Evolutionary conservation across 2,888 invertebrate species (phyloP).

Genomic region (Stenichneumon culpator): DNA sequence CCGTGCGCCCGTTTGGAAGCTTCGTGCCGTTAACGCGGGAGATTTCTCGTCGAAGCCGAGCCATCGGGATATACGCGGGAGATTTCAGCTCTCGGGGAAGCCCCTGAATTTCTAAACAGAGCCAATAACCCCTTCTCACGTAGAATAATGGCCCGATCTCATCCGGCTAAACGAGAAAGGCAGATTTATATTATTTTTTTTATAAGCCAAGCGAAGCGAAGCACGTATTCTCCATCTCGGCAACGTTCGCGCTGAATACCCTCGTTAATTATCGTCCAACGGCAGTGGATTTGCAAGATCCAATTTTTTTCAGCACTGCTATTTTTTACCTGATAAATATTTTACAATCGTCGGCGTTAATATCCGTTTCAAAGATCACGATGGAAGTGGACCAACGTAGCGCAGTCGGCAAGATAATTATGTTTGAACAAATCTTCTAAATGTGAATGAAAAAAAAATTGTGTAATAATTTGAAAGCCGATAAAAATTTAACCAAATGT

Average conservation of each 20-base stretch:
- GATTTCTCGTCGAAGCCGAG: constrained; percentile 8
- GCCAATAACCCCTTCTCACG: neutral
- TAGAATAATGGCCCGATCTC: constrained; percentile 10
- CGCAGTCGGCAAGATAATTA: too few species aligned
- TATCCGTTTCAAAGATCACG: neutral
- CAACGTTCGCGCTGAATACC: neutral
- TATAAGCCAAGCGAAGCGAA: constrained; percentile 7
- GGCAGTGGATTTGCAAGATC: neutral
- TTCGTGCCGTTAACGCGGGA: neutral
- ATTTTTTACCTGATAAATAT: neutral
- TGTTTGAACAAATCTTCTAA: too few species aligned
- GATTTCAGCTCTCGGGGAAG: neutral
- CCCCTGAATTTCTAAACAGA: constrained; percentile 5
- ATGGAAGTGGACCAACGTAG: neutral
- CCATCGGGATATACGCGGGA: neutral
- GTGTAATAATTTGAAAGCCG: neutral
- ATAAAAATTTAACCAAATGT: neutral
- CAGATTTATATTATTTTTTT: constrained; percentile 5
- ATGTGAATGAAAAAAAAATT: neutral
- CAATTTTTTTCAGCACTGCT: neutral
- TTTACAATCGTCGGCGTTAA: neutral
- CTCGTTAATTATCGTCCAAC: neutral
- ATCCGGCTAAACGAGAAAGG: neutral
- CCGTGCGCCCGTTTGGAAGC: neutral
- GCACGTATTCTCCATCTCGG: neutral